phyloP scores from a whole-genome alignment of 2,797 vertebrate species.

The Rhabdomys pumilio region DNA sequence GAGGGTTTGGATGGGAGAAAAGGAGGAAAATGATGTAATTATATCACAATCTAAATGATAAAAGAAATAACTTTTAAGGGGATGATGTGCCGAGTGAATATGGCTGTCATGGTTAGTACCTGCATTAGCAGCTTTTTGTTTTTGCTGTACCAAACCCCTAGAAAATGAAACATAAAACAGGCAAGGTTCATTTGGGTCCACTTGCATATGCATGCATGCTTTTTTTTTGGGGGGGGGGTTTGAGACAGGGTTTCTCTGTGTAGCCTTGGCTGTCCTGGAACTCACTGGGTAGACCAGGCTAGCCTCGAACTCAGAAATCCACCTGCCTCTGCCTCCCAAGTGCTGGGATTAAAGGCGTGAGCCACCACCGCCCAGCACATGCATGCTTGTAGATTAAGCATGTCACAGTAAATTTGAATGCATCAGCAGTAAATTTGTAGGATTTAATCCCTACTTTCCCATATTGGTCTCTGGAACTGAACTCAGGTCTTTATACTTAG shows the following conservation, averaged over 20 bases:
- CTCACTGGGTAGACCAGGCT: too few species aligned
- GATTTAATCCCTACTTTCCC: background rate
- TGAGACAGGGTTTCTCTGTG: too few species aligned
- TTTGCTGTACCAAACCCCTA: background rate
- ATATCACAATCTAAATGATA: background rate
- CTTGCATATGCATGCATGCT: too few species aligned
- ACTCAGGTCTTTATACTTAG: background rate
- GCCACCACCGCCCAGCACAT: too few species aligned
- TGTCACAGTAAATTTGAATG: background rate
- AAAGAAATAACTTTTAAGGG: background rate
- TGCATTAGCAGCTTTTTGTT: background rate
- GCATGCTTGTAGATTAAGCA: background rate
- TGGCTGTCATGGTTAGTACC: background rate
- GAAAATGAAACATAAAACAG: background rate
- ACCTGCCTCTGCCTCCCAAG: too few species aligned
- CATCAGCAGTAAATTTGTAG: background rate
- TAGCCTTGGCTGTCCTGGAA: too few species aligned
- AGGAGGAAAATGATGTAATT: background rate
- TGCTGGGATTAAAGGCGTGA: too few species aligned
- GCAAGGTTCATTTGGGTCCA: background rate
- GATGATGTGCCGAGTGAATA: background rate
- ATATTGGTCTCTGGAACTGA: background rate
- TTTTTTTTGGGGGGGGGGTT: too few species aligned
- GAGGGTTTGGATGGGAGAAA: background rate
- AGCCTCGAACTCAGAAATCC: too few species aligned